Evolutionary conservation across 2,888 invertebrate species (phyloP).

Genomic region (Agonopterix heracliana): DNA sequence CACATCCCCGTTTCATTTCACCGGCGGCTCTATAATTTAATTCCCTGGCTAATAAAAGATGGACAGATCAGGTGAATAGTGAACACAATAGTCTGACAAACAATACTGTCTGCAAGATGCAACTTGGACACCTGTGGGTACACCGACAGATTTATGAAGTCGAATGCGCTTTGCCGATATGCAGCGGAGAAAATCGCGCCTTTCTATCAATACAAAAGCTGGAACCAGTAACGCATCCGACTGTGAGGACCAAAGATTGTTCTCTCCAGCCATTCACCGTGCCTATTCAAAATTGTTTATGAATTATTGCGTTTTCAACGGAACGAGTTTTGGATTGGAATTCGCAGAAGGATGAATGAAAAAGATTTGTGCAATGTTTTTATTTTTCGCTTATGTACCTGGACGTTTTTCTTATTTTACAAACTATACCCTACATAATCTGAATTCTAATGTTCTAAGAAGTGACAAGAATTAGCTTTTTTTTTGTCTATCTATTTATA

Average conservation of each 20-base stretch:
- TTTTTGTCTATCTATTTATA: no score
- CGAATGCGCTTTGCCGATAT: conserved; percentile 32
- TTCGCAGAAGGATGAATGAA: conserved; percentile 21
- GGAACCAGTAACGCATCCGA: conserved; percentile 19
- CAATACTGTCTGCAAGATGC: conserved; percentile 40
- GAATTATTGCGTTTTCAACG: conserved; percentile 27
- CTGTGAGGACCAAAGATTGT: conserved; percentile 7
- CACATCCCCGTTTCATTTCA: no score
- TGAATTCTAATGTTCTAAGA: no score
- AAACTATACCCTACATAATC: no score
- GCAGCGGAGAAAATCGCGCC: conserved; percentile 54
- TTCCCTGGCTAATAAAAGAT: conserved; percentile 40
- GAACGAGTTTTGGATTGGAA: conserved; percentile 25
- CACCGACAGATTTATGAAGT: conserved; percentile 54
- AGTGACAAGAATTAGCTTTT: no score
- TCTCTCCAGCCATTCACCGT: conserved; percentile 3
- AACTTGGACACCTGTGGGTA: conserved; percentile 52
- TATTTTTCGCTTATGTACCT: conserved; percentile 19
- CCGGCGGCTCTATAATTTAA: no score
- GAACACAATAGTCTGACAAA: conserved; percentile 35
- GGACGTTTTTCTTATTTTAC: background rate
- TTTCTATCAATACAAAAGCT: conserved; percentile 20
- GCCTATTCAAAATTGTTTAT: conserved; percentile 13
- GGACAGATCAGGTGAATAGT: conserved; percentile 56
- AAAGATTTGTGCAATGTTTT: conserved; percentile 36